Base-by-base conservation (phyloP, 2,888 invertebrate species). In the Phrixothrix hirtus region DNA sequence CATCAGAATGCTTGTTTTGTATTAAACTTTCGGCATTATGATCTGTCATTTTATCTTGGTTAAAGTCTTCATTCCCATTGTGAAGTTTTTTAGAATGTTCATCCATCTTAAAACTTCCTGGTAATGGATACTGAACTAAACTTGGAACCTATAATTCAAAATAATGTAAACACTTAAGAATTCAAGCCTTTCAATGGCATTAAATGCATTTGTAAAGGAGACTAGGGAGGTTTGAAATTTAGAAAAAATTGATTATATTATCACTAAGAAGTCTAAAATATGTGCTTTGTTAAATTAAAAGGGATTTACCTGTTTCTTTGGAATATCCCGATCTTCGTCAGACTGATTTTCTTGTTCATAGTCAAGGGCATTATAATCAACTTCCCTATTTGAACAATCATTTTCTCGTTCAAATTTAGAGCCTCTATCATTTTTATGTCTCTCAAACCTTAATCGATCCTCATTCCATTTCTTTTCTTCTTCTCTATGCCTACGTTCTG, bases 341-440 rank as follows among this genome's bases (percentile, higher is more conserved):
- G 72, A 70, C 14, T 73, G 73, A 37, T 71, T 71, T 17, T 72
- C 73, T 15, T 66, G 76, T 66, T 88, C 88, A 62, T 88, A 88
- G 67, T 88, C 88, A 55, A 88, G 64, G 0, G 88, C 88, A 66
- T 88, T 87, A 72, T 88, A 85, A 65, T 88, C 88, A 6, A 87
- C 79, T 46, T 67, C 67, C 38, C 66, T 63, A 21, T 42, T 44
- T 7, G 38, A 45, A 9, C 30, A 48, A n/a, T 58, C 55, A 34
- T 62, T 62, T 26, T 59, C 60, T 4, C 57, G 60, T 13, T 54
- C 60, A 27, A 21, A 51, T 30, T 49, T 41, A 12, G 10, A 31
- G 14, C 29, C 37, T 9, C 25, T 37, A 6, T 55, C 47, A 42
- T 51, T 54, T 12, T 26, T 46, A 14, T 21, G 25, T 38, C 35